Base-by-base conservation (phyloP, 2,113 vertebrate genomes). In the Azemiops feae region DNA sequence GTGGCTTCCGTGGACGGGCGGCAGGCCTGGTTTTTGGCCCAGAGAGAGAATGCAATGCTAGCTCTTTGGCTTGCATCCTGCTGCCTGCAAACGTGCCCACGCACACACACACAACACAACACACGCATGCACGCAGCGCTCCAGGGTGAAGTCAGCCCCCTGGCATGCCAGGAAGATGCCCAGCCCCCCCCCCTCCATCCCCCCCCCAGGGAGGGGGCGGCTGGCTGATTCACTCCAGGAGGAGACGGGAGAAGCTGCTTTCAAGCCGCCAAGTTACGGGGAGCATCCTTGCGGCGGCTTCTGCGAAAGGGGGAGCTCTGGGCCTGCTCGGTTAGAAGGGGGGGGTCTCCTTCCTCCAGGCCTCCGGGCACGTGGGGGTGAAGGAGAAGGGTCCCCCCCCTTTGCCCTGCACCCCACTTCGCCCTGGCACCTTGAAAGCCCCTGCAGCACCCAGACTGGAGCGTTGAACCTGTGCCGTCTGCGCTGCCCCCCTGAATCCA, bases 361-460 rank as follows among this genome's bases (percentile, higher is more conserved):
- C 64, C 14, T 18, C 12, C 5, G 4, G 10, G 30, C 14, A 1
- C 0, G 30, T 0, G 3, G 58, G 23, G 4, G 11, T 4, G 27
- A 18, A 74, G 64, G n/a, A 2, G 14, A 34, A 74, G 64, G 64
- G n/a, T 50, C 47, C 14, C 14, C n/a, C 16, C n/a, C 14, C 4
- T n/a, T 18, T 74, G 64, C n/a, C 64, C n/a, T 7, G 14, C 4
- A 5, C n/a, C 57, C 23, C 60, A 4, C 4, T n/a, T 69, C 14
- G 0, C n/a, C n/a, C 69, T 20, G 16, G 30, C 5, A 1, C 5
- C n/a, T 34, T 34, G 64, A 30, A 74, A 74, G 14, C 3, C 30
- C 0, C 1, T n/a, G 27, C 27, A n/a, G 27, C 14, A 74, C 14
- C 5, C 64, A 0, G 60, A 16, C 14, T 34, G 1, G n/a, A 2